phyloP scores from a whole-genome alignment of 2,888 invertebrate genomes.

The Volucella zonaria region DNA sequence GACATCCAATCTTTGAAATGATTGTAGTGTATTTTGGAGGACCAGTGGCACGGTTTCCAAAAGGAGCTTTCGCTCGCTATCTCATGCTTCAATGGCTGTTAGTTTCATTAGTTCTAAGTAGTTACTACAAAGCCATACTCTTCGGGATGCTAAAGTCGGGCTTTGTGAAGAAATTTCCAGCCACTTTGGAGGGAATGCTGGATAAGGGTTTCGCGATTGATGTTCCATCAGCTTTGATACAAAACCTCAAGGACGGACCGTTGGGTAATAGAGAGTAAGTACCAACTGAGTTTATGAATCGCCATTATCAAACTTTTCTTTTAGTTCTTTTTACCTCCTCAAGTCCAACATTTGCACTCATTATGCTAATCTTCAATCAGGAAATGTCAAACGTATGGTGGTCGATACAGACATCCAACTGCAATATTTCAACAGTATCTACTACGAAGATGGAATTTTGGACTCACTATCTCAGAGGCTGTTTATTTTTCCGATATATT shows the following conservation, averaged over 20 bases:
- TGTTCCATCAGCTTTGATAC: constrained; percentile 45
- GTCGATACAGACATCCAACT: constrained; percentile 57
- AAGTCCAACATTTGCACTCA: constrained; percentile 17
- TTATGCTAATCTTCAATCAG: constrained; percentile 44
- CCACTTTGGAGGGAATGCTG: constrained; percentile 51
- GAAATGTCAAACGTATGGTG: constrained; percentile 46
- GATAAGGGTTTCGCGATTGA: constrained; percentile 42
- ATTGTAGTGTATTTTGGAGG: constrained; percentile 53
- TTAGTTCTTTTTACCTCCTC: constrained; percentile 20
- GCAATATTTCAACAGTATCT: constrained; percentile 50
- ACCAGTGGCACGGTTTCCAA: constrained; percentile 43
- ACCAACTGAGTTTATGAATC: background rate
- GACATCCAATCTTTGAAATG: constrained; percentile 57
- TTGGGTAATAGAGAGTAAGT: constrained; percentile 44
- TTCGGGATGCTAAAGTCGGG: constrained; percentile 58
- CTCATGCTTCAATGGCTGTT: constrained; percentile 58
- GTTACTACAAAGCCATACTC: constrained; percentile 57
- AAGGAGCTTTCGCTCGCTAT: constrained; percentile 28
- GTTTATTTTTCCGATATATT: constrained; percentile 52
- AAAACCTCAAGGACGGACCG: constrained; percentile 50
- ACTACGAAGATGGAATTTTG: constrained; percentile 41
- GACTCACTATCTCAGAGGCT: constrained; percentile 38
- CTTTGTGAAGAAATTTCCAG: constrained; percentile 47
- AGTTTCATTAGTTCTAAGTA: constrained; percentile 47
- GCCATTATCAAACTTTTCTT: background rate